Evolutionary conservation across 2,113 vertebrate species (phyloP).

Genomic region (Trogon melanurus): DNA sequence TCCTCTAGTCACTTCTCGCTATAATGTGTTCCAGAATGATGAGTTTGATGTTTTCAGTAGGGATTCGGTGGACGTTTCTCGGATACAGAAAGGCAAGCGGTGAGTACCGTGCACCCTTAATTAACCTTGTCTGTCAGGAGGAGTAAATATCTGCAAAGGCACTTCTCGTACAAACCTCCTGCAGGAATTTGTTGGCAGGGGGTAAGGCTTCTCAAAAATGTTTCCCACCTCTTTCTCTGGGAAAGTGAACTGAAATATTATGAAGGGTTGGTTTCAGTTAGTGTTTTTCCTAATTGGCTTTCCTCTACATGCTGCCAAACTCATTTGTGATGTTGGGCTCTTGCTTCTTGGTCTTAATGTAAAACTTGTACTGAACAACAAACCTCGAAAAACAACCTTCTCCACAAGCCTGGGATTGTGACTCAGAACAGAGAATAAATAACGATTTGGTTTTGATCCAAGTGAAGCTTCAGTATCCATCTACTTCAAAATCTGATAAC

Average conservation of each 20-base stretch:
- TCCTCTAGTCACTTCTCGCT: constrained; percentile 79
- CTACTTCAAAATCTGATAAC: neutral
- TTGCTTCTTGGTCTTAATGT: neutral
- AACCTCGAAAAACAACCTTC: neutral
- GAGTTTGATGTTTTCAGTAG: constrained; percentile 95
- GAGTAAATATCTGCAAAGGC: neutral
- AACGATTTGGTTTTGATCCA: constrained; percentile 7
- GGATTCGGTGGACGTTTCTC: constrained; percentile 89
- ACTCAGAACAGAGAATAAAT: neutral
- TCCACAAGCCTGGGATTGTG: neutral
- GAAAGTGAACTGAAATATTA: neutral
- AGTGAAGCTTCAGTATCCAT: neutral
- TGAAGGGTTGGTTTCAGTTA: neutral
- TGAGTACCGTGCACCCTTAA: constrained; percentile 52
- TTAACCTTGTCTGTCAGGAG: neutral
- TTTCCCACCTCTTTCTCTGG: neutral
- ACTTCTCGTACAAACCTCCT: neutral
- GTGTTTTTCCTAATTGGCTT: constrained; percentile 10
- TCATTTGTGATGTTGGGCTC: neutral
- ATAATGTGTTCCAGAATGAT: constrained; percentile 90
- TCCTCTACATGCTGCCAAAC: neutral
- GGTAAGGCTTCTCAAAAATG: neutral
- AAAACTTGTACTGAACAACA: neutral
- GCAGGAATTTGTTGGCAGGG: neutral
- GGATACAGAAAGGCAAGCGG: constrained; percentile 93